Percentiles rank a stretch among this genome's conserved stretches.
Conservation (phyloP, 2,888 invertebrate species). For the Drosophila melanocephala region DNA sequence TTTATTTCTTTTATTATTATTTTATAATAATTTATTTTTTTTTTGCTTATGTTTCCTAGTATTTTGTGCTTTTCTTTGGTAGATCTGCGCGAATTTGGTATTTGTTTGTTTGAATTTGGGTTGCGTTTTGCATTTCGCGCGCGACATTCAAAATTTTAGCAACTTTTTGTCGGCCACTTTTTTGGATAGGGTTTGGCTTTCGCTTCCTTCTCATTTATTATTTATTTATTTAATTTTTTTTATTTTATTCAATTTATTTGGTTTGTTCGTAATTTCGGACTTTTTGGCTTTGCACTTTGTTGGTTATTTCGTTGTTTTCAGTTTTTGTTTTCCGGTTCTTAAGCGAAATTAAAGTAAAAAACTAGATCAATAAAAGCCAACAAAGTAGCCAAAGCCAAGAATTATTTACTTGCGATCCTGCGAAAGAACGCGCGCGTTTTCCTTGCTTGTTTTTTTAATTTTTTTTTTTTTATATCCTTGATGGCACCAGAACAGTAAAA, state of each 20-base stretch:
- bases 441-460: background rate
- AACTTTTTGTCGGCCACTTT: constrained; percentile 15
- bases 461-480: constrained; percentile 28
- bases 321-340: constrained; percentile 10
- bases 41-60: background rate
- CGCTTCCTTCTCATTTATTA: background rate
- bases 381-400: constrained; percentile 4
- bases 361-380: background rate
- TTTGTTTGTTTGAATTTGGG: background rate
- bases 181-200: background rate
- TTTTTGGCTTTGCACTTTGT: constrained; percentile 14
- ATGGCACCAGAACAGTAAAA: constrained; percentile 31
- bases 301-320: background rate
- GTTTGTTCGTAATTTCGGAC: constrained; percentile 19
- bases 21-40: background rate
- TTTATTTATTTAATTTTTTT: background rate
- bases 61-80: constrained; percentile 11
- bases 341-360: background rate
- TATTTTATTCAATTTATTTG: constrained; percentile 4
- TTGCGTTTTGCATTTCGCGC: constrained; percentile 38
- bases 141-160: constrained; percentile 19
- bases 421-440: constrained; percentile 17
- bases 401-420: constrained; percentile 41
- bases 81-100: constrained; percentile 11
- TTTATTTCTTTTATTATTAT: background rate